Base-by-base conservation (phyloP, 53 echinoderm and acorn worm species). In the Stichopus horrens region DNA sequence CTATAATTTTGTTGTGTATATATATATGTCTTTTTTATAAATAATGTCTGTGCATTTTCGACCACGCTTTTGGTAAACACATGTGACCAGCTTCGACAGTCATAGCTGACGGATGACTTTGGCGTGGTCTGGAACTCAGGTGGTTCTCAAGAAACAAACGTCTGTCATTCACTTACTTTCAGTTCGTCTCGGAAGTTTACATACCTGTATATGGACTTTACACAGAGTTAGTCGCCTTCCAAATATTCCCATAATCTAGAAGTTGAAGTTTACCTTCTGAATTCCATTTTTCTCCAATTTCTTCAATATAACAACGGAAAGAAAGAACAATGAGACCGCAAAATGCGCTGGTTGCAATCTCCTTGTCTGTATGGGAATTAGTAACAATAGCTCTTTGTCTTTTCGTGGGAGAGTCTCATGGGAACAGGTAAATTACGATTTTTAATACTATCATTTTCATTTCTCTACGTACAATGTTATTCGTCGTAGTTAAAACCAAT, bases 391-490 rank as follows among this genome's bases (percentile, higher is more conserved):
- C 63, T 9, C 16, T 79, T 55, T 4, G 51, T 53, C 52, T 79
- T 54, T 53, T 79, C 55, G 7, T n/a, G 8, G 52, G 54, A 53
- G 55, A 53, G 19, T 51, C 79, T 55, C 11, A 54, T 16, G 79
- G 79, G 55, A 79, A 79, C 79, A 79, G 79, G 79, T 79, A 79
- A 79, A 10, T 75, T 53, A 52, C 5, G 63, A 13, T 53, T 55
- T 5, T 19, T n/a, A 7, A 52, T 55, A 53, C 53, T 78, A 4
- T 55, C 18, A 23, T 79, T 63, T 0, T 63, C 63, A 13, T 63
- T 13, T 63, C 16, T 63, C 16, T 63, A 16, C 10, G 4, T 10
- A 16, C 11, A 63, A 63, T 16, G 16, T 63, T 63, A 63, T 63
- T 63, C 8, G 10, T 63, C 63, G 8, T 13, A 63, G 37, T 37